Base-by-base conservation (phyloP, 30 jellyfish, hydroid and myxozoan species). In the Nemopilema nomurai region DNA sequence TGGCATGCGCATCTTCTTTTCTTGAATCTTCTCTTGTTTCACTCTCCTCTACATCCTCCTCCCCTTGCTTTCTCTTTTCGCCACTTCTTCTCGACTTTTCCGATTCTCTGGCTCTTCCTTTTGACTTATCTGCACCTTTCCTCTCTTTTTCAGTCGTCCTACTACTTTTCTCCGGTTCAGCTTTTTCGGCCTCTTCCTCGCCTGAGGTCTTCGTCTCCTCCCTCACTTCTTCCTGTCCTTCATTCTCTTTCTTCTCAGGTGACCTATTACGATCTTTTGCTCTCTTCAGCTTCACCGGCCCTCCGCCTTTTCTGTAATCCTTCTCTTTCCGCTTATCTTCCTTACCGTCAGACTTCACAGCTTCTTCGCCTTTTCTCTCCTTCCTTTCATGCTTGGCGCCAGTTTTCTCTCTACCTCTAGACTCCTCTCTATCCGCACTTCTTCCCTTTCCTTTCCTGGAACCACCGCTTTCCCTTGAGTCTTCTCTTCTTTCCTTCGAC, bases 201-300 rank as follows among this genome's bases (percentile, higher is more conserved):
- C 52, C 97, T 64, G 70, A 92, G 4, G 51, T 96, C 27, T 72
- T 86, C 53, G 49, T 87, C 23, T 73, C 80, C 18, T 82, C 91
- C 1, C 19, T 91, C 51, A 26, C 62, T 64, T 80, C 89, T 17
- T 75, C 81, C 53, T 81, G 68, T 65, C 76, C 19, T 31, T 6
- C 1, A 28, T 33, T 71, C 27, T 33, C 90, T 82, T 74, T 51
- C 82, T 22, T 24, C 32, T 82, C 84, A 16, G 92, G 92, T 22
- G 92, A 83, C 28, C 62, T 83, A 20, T 68, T 66, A 21, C 80
- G 52, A 30, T 71, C 92, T 33, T 83, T 83, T 62, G 84, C 70
- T 64, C 92, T 53, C 33, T 83, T 83, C 62, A 83, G 73, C 82
- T 71, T 83, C 33, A 83, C 92, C 1, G 92, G 92, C 29, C 92